phyloP scores from a whole-genome alignment of 1,140 invertebrate species.

The Amyelois transitella region DNA sequence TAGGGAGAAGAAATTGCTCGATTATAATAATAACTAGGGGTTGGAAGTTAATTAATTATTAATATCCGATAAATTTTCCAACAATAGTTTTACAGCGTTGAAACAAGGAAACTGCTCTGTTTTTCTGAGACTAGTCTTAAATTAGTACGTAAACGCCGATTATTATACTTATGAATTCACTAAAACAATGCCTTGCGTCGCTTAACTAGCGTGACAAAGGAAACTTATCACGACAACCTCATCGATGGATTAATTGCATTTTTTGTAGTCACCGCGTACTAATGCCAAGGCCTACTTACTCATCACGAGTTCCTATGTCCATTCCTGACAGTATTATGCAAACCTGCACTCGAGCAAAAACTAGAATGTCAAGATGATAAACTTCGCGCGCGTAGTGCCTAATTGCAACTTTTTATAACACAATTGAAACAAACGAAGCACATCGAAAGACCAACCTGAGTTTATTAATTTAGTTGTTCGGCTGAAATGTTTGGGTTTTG shows the following conservation, averaged over 20 bases:
- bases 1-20: not conserved
- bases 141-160: constrained; percentile 14
- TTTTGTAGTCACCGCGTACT: constrained; percentile 63
- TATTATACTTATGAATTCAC: constrained; percentile 48
- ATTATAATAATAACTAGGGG: too few relatives aligned
- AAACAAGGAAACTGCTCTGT: not conserved
- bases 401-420: constrained; percentile 33
- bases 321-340: constrained; percentile 51
- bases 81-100: not conserved
- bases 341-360: constrained; percentile 50
- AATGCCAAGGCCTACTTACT: constrained; percentile 67
- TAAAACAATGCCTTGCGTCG: constrained; percentile 61
- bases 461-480: constrained; percentile 19
- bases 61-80: not conserved
- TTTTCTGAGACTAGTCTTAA: not conserved
- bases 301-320: constrained; percentile 59
- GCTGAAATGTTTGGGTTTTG: constrained; percentile 22
- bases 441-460: constrained; percentile 47
- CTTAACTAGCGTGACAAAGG: constrained; percentile 58
- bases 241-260: constrained; percentile 62
- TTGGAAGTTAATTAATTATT: too few relatives aligned
- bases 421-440: constrained; percentile 38
- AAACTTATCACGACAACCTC: constrained; percentile 54
- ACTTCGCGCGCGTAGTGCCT: constrained; percentile 26
- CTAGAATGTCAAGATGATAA: constrained; percentile 47